These are phyloP conservation scores for Syngnathus rostellatus DNA, from an alignment of 2,797 vertebrate species.

Conservation along the genomic window DNA sequence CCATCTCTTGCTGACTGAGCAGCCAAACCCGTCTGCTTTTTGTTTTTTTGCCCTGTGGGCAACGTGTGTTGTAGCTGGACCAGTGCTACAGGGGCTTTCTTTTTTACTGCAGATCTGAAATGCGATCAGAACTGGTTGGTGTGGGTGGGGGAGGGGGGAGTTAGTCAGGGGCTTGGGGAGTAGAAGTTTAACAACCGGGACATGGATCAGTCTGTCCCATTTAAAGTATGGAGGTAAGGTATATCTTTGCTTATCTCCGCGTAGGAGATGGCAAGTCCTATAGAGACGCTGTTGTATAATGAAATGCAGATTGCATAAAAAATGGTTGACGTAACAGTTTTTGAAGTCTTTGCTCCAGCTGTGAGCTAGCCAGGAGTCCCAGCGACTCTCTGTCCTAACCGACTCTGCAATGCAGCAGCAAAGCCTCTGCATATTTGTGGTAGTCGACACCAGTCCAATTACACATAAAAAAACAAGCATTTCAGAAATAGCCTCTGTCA, in stretches of 20 bases:
- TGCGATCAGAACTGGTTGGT: conserved; percentile 55
- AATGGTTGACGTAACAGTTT: conserved; percentile 19
- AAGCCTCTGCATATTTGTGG: conserved; percentile 42
- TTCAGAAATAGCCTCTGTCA: conserved; percentile 25
- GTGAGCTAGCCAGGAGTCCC: conserved; percentile 8
- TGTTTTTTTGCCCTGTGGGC: conserved; percentile 56
- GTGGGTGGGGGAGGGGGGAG: conserved; percentile 53
- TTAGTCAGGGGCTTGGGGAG: conserved; percentile 25
- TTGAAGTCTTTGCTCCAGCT: conserved; percentile 15
- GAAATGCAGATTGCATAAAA: conserved; percentile 25
- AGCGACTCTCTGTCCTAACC: conserved; percentile 9
- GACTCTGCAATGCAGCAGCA: not conserved
- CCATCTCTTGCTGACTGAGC: conserved; percentile 67
- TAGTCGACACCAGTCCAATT: conserved; percentile 28
- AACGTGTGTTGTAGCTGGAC: conserved; percentile 53
- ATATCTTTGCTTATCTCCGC: conserved; percentile 4
- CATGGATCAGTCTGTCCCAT: conserved; percentile 13
- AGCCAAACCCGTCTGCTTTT: conserved; percentile 67
- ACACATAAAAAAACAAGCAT: conserved; percentile 20
- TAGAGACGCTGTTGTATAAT: conserved; percentile 18
- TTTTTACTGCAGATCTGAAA: conserved; percentile 67
- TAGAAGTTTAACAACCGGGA: conserved; percentile 30
- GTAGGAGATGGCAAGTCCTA: not conserved
- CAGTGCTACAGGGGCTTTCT: conserved; percentile 59
- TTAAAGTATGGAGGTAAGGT: conserved; percentile 2